Percentiles rank a stretch among this genome's conserved stretches.
Conservation (phyloP, 2,797 vertebrate genomes). For the Sandelia bainsii region DNA sequence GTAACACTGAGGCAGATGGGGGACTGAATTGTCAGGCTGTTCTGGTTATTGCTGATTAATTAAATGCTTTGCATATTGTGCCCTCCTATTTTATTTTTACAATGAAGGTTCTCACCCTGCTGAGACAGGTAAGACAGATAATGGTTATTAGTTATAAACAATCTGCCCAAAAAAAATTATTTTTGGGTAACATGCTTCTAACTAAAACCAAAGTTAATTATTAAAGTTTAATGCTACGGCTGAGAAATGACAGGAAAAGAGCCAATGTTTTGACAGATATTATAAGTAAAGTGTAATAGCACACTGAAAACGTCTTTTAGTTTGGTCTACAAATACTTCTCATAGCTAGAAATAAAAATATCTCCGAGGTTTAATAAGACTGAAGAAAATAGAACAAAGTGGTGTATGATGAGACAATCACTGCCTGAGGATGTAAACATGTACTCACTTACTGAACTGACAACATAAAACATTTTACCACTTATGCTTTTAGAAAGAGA, state of each 20-base stretch:
- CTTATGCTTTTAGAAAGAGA: slow-evolving; percentile 5
- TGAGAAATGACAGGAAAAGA: background rate
- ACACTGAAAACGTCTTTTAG: background rate
- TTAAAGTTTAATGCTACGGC: background rate
- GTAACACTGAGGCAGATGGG: slow-evolving; percentile 48
- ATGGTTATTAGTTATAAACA: background rate
- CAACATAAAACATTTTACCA: slow-evolving; percentile 28
- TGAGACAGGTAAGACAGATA: slow-evolving; percentile 9
- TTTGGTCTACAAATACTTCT: slow-evolving; percentile 22
- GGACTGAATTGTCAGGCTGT: slow-evolving; percentile 39
- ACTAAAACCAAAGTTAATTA: background rate
- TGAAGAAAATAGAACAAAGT: slow-evolving; percentile 11
- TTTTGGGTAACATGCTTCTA: background rate
- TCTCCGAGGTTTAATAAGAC: slow-evolving; percentile 4
- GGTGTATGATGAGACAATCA: slow-evolving; percentile 30
- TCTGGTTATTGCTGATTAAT: slow-evolving; percentile 43
- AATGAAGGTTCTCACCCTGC: background rate
- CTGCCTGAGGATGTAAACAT: slow-evolving; percentile 26
- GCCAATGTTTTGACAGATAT: background rate
- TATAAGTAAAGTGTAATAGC: background rate
- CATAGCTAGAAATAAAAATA: slow-evolving; percentile 13
- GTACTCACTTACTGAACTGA: slow-evolving; percentile 14
- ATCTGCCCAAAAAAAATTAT: background rate
- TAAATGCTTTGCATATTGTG: slow-evolving; percentile 8
- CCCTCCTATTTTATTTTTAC: background rate